Percentiles rank a stretch among this genome's conserved stretches.
phyloP scores from a whole-genome alignment of 2,113 vertebrate genomes.

The Actenoides lindsayi region DNA sequence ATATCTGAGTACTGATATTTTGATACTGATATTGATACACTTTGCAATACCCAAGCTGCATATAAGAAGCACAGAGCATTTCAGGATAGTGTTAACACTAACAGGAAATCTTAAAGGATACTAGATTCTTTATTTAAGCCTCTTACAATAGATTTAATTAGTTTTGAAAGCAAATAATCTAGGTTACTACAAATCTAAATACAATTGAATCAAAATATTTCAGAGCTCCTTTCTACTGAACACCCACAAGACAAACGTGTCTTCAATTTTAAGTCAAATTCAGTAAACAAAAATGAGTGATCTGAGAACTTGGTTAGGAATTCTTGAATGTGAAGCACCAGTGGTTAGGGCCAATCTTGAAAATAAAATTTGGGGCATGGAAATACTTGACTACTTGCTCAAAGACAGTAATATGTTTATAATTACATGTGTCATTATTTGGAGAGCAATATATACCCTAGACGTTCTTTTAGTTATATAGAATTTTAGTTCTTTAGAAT shows the following conservation, averaged over 20 bases:
- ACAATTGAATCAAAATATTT: background rate
- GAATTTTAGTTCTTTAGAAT: too few species aligned
- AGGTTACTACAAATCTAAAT: background rate
- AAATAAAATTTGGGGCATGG: background rate
- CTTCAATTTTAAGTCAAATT: background rate
- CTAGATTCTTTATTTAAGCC: background rate
- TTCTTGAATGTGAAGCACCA: background rate
- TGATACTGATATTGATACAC: too few species aligned
- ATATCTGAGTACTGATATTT: background rate
- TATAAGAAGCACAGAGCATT: background rate
- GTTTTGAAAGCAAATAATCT: background rate
- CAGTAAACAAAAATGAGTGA: background rate
- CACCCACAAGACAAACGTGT: background rate
- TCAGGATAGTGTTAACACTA: background rate
- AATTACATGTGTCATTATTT: background rate
- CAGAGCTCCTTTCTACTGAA: background rate
- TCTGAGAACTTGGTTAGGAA: background rate
- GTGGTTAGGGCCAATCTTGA: background rate
- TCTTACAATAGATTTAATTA: background rate
- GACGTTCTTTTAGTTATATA: background rate
- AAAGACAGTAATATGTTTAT: background rate
- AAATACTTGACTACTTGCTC: background rate
- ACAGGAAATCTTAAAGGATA: background rate
- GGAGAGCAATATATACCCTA: background rate
- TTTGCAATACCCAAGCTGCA: background rate